Percentiles rank a stretch among this genome's conserved stretches.
Conservation (phyloP, 1,140 invertebrate genomes). For the Lucilia cuprina region DNA sequence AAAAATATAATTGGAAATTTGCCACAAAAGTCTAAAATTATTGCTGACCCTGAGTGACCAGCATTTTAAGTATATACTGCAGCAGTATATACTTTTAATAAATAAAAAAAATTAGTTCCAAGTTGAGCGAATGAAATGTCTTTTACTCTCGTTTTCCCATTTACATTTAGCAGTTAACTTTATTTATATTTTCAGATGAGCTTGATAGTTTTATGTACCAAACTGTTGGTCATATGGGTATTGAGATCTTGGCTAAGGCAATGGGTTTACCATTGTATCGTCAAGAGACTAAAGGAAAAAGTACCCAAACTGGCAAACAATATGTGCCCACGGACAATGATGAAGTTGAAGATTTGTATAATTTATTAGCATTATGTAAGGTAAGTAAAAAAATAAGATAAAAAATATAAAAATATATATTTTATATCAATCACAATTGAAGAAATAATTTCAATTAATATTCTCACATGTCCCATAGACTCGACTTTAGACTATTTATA, state of each 20-base stretch:
- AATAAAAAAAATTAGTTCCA: neutral
- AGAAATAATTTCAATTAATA: too few relatives aligned
- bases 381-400: conserved; percentile 63
- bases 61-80: neutral
- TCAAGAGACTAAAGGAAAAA: conserved; percentile 82
- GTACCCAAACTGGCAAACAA: conserved; percentile 78
- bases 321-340: conserved; percentile 88
- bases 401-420: neutral
- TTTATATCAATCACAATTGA: too few relatives aligned
- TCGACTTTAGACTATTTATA: too few relatives aligned
- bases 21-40: neutral
- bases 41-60: neutral
- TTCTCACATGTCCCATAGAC: too few relatives aligned
- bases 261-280: conserved; percentile 92
- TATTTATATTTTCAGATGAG: conserved; percentile 74
- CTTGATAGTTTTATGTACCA: conserved; percentile 99
- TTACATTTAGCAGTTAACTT: conserved; percentile 1
- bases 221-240: conserved; percentile 95
- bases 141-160: neutral
- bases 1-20: neutral
- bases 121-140: neutral
- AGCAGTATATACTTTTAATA: too few relatives aligned
- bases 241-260: conserved; percentile 90
- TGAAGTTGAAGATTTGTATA: conserved; percentile 98
- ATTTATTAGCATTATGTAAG: conserved; percentile 84